phyloP scores from a whole-genome alignment of 2,888 invertebrate species.

The Toxonevra muliebris region DNA sequence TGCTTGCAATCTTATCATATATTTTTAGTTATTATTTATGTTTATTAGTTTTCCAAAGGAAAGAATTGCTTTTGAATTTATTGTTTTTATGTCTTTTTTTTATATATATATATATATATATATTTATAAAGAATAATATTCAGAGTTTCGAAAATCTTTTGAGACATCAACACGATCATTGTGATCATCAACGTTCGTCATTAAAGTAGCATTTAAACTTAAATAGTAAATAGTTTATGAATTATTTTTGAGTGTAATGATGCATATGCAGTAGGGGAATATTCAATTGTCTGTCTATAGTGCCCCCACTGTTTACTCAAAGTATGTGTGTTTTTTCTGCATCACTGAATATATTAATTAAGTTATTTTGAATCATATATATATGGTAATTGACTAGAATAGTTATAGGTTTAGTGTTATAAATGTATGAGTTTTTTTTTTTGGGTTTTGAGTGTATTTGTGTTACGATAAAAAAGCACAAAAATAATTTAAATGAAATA shows the following conservation, averaged over 20 bases:
- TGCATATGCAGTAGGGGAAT: too few relatives aligned
- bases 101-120: constrained; percentile 23
- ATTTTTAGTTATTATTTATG: constrained; percentile 16
- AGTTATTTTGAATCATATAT: too few relatives aligned
- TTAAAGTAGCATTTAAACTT: not conserved
- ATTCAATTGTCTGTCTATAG: too few relatives aligned
- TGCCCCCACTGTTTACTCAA: too few relatives aligned
- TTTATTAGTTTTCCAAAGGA: constrained; percentile 46
- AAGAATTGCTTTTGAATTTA: constrained; percentile 54
- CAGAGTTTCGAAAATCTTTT: not conserved
- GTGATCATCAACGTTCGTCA: too few relatives aligned
- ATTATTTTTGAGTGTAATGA: too few relatives aligned
- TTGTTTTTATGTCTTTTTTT: constrained; percentile 38
- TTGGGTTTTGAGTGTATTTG: not conserved
- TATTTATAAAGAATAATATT: not conserved
- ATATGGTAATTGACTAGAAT: constrained; percentile 43
- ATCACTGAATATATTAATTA: too few relatives aligned
- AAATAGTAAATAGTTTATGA: constrained; percentile 22
- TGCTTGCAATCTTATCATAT: constrained; percentile 31
- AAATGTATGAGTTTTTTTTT: not conserved
- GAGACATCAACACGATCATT: too few relatives aligned
- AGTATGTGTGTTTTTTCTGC: too few relatives aligned
- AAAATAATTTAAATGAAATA: not conserved
- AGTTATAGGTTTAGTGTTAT: constrained; percentile 10
- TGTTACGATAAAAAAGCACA: not conserved